phyloP scores from a whole-genome alignment of 2,797 vertebrate species.

The Tenualosa thibaudeaui region DNA sequence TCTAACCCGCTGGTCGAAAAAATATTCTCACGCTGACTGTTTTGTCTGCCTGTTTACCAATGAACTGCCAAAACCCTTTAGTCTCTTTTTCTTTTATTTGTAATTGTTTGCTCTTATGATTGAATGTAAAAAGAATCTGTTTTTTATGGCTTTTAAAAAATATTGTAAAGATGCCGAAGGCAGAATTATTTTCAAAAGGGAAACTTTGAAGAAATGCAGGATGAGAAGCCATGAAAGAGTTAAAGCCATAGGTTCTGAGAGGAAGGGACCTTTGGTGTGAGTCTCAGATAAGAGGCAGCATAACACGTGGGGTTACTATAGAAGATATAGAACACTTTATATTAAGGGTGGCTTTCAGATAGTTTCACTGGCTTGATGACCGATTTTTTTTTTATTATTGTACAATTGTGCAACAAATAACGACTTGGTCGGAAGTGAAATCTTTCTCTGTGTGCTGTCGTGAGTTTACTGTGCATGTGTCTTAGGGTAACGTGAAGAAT shows the following conservation, averaged over 20 bases:
- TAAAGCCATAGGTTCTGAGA: conserved; percentile 72
- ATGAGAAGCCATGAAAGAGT: conserved; percentile 57
- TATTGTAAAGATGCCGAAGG: not conserved
- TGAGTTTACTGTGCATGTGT: conserved; percentile 7
- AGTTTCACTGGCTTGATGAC: not conserved
- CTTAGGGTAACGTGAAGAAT: not conserved
- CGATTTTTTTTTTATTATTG: not conserved
- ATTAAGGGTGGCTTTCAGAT: conserved; percentile 3
- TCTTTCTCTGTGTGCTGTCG: not conserved
- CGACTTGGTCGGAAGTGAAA: not conserved
- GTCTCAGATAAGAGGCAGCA: conserved; percentile 11
- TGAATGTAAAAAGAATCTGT: conserved; percentile 32
- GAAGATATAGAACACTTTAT: not conserved
- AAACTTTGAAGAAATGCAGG: conserved; percentile 41
- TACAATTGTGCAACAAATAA: not conserved
- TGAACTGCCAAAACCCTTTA: not conserved
- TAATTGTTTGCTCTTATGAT: conserved; percentile 5
- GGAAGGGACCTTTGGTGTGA: conserved; percentile 45
- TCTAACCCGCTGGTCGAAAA: not conserved
- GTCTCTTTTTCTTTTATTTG: not conserved
- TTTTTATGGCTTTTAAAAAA: not conserved
- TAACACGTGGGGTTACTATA: not conserved
- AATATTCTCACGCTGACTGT: not conserved
- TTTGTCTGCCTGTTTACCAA: conserved; percentile 7
- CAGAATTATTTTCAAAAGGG: conserved; percentile 58